Evolutionary conservation across 2,888 invertebrate species (phyloP).

Genomic region (Hyposoter didymator): DNA sequence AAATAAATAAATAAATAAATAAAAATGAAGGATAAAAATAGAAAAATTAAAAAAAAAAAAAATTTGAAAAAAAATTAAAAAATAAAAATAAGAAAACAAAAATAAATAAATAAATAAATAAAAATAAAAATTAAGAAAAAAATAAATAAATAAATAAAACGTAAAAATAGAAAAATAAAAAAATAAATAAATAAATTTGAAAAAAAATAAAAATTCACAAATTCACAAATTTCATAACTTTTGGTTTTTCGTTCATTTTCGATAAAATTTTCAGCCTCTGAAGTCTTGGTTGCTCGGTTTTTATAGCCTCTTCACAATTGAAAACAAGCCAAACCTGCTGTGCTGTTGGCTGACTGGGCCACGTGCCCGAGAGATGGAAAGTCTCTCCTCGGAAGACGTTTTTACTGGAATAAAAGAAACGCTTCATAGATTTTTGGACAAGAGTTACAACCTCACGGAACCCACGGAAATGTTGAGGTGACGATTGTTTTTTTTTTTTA

Average conservation of each 20-base stretch:
- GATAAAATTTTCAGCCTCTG: conserved; percentile 72
- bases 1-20: too few species aligned
- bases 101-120: too few species aligned
- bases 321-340: conserved; percentile 87
- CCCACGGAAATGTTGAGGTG: conserved; percentile 86
- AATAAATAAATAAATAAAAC: too few species aligned
- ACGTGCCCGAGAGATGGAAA: conserved; percentile 87
- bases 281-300: conserved; percentile 88
- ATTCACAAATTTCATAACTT: not conserved
- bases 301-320: conserved; percentile 87
- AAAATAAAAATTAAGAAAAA: too few species aligned
- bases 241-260: not conserved
- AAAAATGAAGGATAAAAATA: too few species aligned
- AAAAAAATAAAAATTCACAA: too few species aligned
- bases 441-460: conserved; percentile 84
- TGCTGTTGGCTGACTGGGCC: conserved; percentile 88
- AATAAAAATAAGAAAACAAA: too few species aligned
- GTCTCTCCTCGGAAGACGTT: conserved; percentile 85
- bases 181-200: too few species aligned
- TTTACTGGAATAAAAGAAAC: conserved; percentile 84
- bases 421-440: conserved; percentile 85
- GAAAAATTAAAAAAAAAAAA: too few species aligned
- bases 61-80: too few species aligned
- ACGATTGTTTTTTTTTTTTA: conserved; percentile 38
- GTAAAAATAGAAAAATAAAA: too few species aligned